Evolutionary conservation across 1,140 invertebrate genomes (phyloP).

Genomic region (Drosophila novamexicana): DNA sequence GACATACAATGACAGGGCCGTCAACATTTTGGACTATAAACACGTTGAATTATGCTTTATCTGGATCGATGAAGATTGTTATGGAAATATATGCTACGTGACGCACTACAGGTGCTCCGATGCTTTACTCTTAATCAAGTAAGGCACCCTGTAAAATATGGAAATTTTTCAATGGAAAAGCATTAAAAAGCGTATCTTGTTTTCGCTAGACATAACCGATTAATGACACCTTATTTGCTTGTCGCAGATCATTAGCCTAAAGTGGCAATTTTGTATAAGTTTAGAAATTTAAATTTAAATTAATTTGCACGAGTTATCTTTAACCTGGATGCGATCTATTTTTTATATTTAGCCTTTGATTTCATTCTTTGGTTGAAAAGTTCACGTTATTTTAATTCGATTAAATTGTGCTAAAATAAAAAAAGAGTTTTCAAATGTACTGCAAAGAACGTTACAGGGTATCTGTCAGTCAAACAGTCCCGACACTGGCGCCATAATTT

Average conservation of each 20-base stretch:
- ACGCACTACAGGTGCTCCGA: constrained; percentile 1
- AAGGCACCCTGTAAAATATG: constrained; percentile 25
- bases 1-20: constrained; percentile 36
- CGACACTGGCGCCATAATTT: not conserved
- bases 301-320: constrained; percentile 58
- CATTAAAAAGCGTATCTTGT: constrained; percentile 30
- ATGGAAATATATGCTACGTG: constrained; percentile 32
- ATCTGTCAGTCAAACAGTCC: not conserved
- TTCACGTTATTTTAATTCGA: too few species aligned
- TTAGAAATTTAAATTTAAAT: constrained; percentile 41
- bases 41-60: constrained; percentile 57
- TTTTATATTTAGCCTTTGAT: not conserved
- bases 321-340: constrained; percentile 13
- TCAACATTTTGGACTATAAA: constrained; percentile 46
- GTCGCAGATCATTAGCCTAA: constrained; percentile 73
- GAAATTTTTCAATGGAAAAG: constrained; percentile 14
- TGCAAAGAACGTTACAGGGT: not conserved
- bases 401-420: too few species aligned
- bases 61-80: constrained; percentile 54
- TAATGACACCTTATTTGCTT: constrained; percentile 40
- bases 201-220: constrained; percentile 33
- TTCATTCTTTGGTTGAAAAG: not conserved
- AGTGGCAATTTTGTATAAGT: constrained; percentile 78
- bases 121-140: constrained; percentile 28
- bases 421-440: too few species aligned